These are phyloP conservation scores for Heptranchias perlo DNA, from an alignment of 2,113 vertebrate species.

Conservation along the genomic window DNA sequence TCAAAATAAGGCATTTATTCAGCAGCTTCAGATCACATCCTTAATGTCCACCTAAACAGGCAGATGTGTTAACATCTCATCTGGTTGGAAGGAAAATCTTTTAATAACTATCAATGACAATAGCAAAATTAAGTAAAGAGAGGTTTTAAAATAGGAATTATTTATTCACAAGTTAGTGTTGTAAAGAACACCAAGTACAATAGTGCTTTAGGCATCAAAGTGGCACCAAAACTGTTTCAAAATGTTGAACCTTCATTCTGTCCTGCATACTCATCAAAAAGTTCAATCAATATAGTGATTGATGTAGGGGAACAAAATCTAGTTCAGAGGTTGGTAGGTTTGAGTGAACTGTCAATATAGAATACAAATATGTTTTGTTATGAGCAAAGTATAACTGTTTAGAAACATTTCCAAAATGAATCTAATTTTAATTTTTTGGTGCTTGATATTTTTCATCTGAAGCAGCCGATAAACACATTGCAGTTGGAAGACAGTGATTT, in stretches of 20 bases:
- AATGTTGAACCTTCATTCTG: background rate
- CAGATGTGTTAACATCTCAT: background rate
- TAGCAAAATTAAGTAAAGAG: background rate
- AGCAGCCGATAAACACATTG: background rate
- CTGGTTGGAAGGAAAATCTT: background rate
- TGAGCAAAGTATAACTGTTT: background rate
- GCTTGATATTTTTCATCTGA: background rate
- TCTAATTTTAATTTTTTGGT: background rate
- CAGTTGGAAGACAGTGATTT: background rate
- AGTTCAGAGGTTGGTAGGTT: background rate
- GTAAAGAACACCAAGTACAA: background rate
- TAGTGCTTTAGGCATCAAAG: background rate
- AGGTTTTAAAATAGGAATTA: background rate
- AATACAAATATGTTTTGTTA: background rate
- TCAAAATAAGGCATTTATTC: background rate
- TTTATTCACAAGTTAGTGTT: conserved; percentile 2
- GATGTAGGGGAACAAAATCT: background rate
- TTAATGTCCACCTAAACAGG: background rate
- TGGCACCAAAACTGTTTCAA: background rate
- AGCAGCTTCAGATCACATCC: background rate
- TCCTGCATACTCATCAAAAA: background rate
- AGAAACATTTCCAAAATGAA: background rate
- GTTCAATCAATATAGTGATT: background rate
- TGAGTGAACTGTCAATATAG: background rate
- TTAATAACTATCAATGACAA: background rate